Evolutionary conservation across 2,888 invertebrate genomes (phyloP).

Genomic region (Mechanitis mazaeus): DNA sequence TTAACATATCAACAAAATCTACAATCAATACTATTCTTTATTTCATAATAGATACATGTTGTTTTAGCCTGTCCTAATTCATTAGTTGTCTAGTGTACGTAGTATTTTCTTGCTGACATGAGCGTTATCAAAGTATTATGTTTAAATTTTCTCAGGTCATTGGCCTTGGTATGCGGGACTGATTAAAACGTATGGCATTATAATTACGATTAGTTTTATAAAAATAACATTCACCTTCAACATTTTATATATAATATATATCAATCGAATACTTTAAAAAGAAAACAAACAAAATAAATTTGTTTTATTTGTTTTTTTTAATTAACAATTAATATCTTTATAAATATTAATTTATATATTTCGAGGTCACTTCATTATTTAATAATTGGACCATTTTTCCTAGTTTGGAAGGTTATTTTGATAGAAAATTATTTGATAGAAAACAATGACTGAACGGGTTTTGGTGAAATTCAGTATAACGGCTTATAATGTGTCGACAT

Average conservation of each 20-base stretch:
- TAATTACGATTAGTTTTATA: background rate
- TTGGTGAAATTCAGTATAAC: no score
- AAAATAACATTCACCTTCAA: background rate
- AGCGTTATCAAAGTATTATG: slow-evolving; percentile 32
- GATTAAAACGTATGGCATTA: background rate
- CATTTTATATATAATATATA: background rate
- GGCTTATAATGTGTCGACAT: no score
- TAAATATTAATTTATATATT: no score
- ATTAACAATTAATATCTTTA: no score
- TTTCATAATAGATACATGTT: background rate
- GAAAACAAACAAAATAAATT: no score
- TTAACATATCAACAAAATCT: background rate
- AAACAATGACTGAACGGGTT: no score
- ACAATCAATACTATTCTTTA: slow-evolving; percentile 3
- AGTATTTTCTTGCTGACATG: slow-evolving; percentile 24
- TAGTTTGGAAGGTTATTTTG: no score
- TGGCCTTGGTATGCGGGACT: slow-evolving; percentile 22
- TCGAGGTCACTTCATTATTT: no score
- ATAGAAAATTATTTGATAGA: no score
- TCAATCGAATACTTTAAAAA: no score
- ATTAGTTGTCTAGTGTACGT: slow-evolving; percentile 16
- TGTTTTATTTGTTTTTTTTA: no score
- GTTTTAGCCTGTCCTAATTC: background rate
- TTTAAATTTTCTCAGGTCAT: slow-evolving; percentile 32
- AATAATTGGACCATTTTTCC: no score